Evolutionary conservation across 2,888 invertebrate species (phyloP).

Genomic region (Xylocampa areola): DNA sequence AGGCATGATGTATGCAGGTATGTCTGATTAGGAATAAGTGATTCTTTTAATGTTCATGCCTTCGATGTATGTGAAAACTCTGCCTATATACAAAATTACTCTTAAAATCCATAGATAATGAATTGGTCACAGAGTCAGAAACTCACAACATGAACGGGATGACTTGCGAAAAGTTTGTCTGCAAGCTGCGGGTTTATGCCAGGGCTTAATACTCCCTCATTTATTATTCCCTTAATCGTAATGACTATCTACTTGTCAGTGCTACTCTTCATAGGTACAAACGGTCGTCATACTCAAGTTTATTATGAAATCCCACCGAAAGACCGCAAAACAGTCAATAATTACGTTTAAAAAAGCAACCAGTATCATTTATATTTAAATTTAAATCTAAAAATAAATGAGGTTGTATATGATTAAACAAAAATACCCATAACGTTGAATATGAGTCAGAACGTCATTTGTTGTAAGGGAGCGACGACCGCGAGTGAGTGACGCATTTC

Average conservation of each 20-base stretch:
- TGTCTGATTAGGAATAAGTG: too few species aligned
- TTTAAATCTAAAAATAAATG: conserved; percentile 36
- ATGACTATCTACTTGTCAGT: too few species aligned
- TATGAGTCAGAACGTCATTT: conserved; percentile 81
- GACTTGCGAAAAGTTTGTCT: conserved; percentile 4
- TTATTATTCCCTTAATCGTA: too few species aligned
- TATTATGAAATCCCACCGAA: too few species aligned
- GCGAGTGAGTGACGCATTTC: conserved; percentile 71
- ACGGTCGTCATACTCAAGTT: too few species aligned
- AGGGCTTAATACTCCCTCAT: too few species aligned
- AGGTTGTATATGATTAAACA: conserved; percentile 39
- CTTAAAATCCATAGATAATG: too few species aligned
- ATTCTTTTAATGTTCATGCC: too few species aligned
- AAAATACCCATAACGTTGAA: conserved; percentile 71
- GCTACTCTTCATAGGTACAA: neutral
- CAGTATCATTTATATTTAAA: conserved; percentile 18
- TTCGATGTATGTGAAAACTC: too few species aligned
- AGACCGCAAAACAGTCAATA: neutral
- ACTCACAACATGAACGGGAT: conserved; percentile 17
- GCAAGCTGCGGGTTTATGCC: too few species aligned
- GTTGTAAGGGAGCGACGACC: conserved; percentile 83
- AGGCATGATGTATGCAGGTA: too few species aligned
- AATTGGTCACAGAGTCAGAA: conserved; percentile 5
- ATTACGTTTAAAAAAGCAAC: neutral
- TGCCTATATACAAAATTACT: too few species aligned